Evolutionary conservation across 2,113 vertebrate species (phyloP).

Genomic region (Galeopterus variegatus): DNA sequence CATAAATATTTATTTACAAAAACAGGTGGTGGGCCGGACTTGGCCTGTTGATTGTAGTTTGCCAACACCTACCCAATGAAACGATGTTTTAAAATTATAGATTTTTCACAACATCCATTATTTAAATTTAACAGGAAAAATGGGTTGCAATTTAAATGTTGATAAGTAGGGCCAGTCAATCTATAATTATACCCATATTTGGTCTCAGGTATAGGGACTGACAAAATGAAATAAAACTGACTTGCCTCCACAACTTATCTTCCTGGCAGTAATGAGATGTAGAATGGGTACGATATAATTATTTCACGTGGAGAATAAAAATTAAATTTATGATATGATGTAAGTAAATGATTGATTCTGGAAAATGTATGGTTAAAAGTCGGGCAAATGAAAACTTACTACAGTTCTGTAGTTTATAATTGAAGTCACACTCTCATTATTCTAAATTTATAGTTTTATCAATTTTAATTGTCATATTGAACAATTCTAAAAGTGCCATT

Average conservation of each 20-base stretch:
- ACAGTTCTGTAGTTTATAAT: neutral
- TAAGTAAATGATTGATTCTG: neutral
- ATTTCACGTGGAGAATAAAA: slow-evolving; percentile 15
- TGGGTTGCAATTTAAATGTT: slow-evolving; percentile 3
- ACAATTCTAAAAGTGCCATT: slow-evolving; percentile 46
- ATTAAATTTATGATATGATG: neutral
- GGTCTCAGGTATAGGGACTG: neutral
- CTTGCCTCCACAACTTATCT: neutral
- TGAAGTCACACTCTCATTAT: slow-evolving; percentile 15
- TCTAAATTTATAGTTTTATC: slow-evolving; percentile 27
- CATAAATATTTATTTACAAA: slow-evolving; percentile 29
- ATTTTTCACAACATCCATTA: neutral
- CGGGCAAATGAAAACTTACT: neutral
- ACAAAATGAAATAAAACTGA: slow-evolving; percentile 47
- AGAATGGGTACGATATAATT: neutral
- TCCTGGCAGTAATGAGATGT: neutral
- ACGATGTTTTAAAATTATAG: slow-evolving; percentile 10
- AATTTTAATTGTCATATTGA: slow-evolving; percentile 53
- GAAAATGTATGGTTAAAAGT: slow-evolving; percentile 41
- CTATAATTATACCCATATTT: neutral
- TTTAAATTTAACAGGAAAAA: slow-evolving; percentile 43
- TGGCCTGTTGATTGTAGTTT: neutral
- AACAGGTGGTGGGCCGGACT: neutral
- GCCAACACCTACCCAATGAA: neutral
- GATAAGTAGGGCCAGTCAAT: neutral